Conservation (phyloP, 2,888 invertebrate species). For the Thyatira batis region DNA sequence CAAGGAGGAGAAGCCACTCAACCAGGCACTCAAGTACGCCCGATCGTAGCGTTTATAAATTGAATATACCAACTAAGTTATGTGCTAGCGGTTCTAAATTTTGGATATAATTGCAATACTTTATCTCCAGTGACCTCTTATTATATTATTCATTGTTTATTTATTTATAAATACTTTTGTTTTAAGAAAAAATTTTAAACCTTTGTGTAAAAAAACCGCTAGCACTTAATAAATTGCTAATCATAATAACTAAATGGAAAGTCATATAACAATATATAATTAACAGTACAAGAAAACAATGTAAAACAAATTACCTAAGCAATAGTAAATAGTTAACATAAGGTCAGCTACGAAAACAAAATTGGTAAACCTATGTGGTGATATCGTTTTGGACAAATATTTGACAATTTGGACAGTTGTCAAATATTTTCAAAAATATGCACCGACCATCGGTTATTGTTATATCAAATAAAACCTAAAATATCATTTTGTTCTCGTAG, state of each 20-base stretch:
- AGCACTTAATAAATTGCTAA: too few relatives aligned
- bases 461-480: background rate
- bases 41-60: constrained; percentile 52
- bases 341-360: background rate
- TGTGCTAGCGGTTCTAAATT: background rate
- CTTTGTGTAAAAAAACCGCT: too few relatives aligned
- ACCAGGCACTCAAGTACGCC: constrained; percentile 67
- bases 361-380: too few relatives aligned
- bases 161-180: too few relatives aligned
- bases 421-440: constrained; percentile 9
- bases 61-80: constrained; percentile 14
- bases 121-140: too few relatives aligned
- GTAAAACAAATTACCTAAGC: background rate
- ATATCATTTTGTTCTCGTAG: background rate
- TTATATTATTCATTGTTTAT: too few relatives aligned
- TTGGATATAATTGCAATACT: too few relatives aligned
- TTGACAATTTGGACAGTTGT: background rate
- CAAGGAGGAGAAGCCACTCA: constrained; percentile 67
- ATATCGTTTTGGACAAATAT: background rate
- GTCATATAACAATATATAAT: background rate
- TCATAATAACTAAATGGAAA: background rate
- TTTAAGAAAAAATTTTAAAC: too few relatives aligned
- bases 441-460: background rate
- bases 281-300: background rate
- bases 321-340: background rate